These are phyloP conservation scores for Bufo gargarizans DNA, from an alignment of 2,113 vertebrate genomes.

Conservation along the genomic window DNA sequence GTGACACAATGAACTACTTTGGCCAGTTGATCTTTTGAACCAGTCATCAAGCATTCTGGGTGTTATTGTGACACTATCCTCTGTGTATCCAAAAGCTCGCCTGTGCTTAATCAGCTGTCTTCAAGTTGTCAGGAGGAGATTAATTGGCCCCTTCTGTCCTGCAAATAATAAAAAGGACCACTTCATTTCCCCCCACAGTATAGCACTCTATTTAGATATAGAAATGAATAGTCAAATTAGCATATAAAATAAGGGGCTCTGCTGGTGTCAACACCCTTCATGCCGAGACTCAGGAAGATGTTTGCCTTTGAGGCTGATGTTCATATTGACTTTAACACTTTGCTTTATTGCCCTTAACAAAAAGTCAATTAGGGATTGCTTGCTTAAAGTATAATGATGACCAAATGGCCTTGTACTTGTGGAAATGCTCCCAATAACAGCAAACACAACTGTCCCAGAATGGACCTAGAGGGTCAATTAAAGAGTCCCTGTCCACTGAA, in stretches of 20 bases:
- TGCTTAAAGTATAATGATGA: slow-evolving; percentile 4
- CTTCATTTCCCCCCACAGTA: background rate
- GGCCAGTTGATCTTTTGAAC: slow-evolving; percentile 27
- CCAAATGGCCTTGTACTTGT: slow-evolving; percentile 26
- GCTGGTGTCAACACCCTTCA: background rate
- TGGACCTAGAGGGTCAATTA: background rate
- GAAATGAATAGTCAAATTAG: slow-evolving; percentile 6
- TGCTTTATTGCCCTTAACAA: background rate
- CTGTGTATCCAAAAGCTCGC: background rate
- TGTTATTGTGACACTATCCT: background rate
- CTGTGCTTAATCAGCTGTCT: slow-evolving; percentile 51
- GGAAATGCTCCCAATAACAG: background rate
- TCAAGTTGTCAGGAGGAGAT: background rate
- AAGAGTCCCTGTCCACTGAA: background rate
- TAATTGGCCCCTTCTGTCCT: background rate
- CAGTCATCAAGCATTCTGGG: background rate
- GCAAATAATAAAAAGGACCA: background rate
- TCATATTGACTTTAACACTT: slow-evolving; percentile 38
- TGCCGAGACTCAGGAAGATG: background rate
- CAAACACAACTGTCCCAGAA: background rate
- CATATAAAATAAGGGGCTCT: slow-evolving; percentile 7
- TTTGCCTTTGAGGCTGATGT: background rate
- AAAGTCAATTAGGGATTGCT: slow-evolving; percentile 10
- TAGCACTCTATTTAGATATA: background rate
- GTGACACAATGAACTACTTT: background rate